Percentiles rank a stretch among this genome's conserved stretches.
phyloP scores from a whole-genome alignment of 2,113 vertebrate genomes.

The Actenoides lindsayi region DNA sequence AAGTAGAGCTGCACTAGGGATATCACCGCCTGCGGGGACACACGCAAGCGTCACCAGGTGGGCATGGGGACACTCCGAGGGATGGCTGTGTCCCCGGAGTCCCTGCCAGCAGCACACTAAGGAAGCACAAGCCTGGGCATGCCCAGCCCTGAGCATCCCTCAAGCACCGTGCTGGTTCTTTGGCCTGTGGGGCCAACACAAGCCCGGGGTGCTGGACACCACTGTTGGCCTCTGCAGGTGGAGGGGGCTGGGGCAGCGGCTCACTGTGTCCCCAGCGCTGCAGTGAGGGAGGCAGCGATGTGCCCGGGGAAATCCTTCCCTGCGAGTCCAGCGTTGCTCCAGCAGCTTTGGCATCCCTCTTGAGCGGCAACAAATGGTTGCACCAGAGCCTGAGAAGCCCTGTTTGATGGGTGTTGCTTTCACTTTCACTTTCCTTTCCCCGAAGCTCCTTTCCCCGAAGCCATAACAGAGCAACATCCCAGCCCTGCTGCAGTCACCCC shows the following conservation, averaged over 20 bases:
- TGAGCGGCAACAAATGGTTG: not conserved
- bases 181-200: too few species aligned
- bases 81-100: not conserved
- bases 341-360: not conserved
- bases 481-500: too few species aligned
- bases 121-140: too few species aligned
- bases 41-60: fast-evolving
- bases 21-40: conserved; percentile 89
- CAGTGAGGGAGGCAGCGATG: not conserved
- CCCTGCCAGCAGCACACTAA: not conserved
- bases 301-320: fast-evolving
- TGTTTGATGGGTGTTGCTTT: not conserved
- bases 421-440: not conserved
- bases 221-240: too few species aligned
- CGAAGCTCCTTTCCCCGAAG: not conserved
- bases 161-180: too few species aligned
- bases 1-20: conserved; percentile 97
- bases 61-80: not conserved
- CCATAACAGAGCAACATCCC: not conserved
- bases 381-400: fast-evolving
- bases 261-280: not conserved
- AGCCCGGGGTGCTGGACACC: too few species aligned
- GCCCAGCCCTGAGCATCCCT: too few species aligned
- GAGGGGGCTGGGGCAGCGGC: too few species aligned
- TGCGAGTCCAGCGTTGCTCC: fast-evolving